phyloP scores from a whole-genome alignment of 1,140 invertebrate genomes.

The Euwallacea fornicatus region DNA sequence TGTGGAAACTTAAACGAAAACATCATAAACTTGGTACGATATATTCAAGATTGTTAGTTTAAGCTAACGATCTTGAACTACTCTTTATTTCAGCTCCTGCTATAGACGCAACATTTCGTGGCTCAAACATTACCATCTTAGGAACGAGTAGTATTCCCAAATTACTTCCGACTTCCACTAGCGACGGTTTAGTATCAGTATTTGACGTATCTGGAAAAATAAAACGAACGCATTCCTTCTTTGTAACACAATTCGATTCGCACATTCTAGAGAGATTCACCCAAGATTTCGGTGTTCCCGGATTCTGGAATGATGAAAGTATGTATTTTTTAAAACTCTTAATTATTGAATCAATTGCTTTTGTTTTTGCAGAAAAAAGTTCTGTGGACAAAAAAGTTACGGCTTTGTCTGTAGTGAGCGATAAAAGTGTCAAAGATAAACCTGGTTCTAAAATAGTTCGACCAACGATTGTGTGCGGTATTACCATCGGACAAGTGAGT shows the following conservation, averaged over 20 bases:
- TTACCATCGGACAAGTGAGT: constrained; percentile 43
- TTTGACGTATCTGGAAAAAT: constrained; percentile 52
- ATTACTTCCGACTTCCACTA: constrained; percentile 47
- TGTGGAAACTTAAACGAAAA: neutral
- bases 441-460: constrained; percentile 32
- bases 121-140: constrained; percentile 42
- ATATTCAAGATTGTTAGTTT: neutral
- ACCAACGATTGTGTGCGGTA: constrained; percentile 49
- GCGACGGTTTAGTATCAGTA: constrained; percentile 52
- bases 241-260: constrained; percentile 51
- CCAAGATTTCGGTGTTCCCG: constrained; percentile 49
- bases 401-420: constrained; percentile 58
- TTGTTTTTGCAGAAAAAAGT: constrained; percentile 39
- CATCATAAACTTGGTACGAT: neutral
- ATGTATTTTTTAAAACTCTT: neutral
- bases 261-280: constrained; percentile 51
- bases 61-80: too few relatives aligned
- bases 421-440: constrained; percentile 40
- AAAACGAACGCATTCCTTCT: constrained; percentile 50
- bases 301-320: constrained; percentile 44
- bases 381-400: constrained; percentile 56
- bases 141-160: constrained; percentile 46
- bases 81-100: constrained; percentile 63
- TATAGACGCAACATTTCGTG: constrained; percentile 52
- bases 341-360: constrained; percentile 6